Conservation (phyloP, 2,113 vertebrate genomes). For the Macrotis lagotis region DNA sequence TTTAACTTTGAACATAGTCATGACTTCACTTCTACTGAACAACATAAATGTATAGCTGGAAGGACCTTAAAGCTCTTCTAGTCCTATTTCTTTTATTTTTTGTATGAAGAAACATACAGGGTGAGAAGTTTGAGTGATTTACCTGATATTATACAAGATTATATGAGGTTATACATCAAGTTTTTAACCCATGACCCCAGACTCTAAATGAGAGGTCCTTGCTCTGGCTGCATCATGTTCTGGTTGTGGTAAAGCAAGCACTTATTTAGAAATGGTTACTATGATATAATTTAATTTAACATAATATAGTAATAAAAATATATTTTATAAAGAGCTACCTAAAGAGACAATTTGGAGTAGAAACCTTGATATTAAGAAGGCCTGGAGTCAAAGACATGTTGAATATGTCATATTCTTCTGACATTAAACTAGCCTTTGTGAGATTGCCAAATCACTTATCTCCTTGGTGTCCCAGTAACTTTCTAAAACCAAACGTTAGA, state of each 20-base stretch:
- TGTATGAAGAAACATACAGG: not conserved
- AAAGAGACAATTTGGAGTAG: not conserved
- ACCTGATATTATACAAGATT: not conserved
- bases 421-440: not conserved
- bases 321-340: not conserved
- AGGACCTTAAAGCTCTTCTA: not conserved
- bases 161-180: too few species aligned
- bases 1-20: not conserved
- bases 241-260: not conserved
- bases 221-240: not conserved
- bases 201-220: conserved; percentile 7
- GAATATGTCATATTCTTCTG: too few species aligned
- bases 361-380: not conserved
- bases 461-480: not conserved
- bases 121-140: not conserved
- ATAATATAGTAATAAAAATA: not conserved
- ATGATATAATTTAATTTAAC: too few species aligned
- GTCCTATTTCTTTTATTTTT: not conserved
- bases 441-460: not conserved
- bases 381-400: not conserved
- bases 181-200: conserved; percentile 16
- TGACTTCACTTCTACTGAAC: not conserved
- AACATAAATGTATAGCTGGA: not conserved
- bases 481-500: not conserved
- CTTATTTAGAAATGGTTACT: not conserved